Percentiles rank a stretch among this genome's conserved stretches.
Conservation (phyloP, 2,113 vertebrate genomes). For the Scortum barcoo region DNA sequence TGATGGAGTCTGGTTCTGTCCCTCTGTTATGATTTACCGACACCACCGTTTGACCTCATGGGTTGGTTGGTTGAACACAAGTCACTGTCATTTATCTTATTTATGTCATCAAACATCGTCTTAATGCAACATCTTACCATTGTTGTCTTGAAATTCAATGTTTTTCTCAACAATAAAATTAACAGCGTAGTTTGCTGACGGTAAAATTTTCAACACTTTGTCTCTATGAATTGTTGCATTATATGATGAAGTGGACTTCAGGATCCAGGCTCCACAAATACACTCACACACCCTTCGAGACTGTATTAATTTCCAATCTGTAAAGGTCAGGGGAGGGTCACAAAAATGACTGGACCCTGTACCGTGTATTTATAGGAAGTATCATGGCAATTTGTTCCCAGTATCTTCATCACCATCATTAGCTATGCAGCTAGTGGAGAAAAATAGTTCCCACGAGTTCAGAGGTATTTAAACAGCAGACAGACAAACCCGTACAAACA, state of each 20-base stretch:
- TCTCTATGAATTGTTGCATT: background rate
- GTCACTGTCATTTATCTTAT: background rate
- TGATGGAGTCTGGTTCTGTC: background rate
- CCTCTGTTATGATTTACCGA: constrained; percentile 5
- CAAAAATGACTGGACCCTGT: too few species aligned
- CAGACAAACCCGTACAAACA: background rate
- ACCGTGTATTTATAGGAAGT: background rate
- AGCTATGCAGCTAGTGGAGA: background rate
- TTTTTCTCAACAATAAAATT: background rate
- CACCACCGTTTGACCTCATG: background rate
- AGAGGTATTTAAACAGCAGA: background rate
- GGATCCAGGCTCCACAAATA: background rate
- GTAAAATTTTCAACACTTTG: background rate
- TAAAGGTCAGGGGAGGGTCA: background rate
- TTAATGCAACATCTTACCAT: background rate
- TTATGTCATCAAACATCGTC: background rate
- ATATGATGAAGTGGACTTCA: background rate
- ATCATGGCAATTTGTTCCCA: background rate
- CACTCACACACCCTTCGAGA: background rate
- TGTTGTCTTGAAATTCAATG: background rate
- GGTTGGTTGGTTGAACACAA: background rate
- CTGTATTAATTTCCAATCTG: background rate
- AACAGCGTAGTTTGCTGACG: background rate
- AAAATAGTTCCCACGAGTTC: background rate
- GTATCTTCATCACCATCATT: too few species aligned